Evolutionary conservation across 2,797 vertebrate genomes (phyloP), one percentile per base, ranked within the genome.

Genomic region (Oreochromis mossambicus): DNA sequence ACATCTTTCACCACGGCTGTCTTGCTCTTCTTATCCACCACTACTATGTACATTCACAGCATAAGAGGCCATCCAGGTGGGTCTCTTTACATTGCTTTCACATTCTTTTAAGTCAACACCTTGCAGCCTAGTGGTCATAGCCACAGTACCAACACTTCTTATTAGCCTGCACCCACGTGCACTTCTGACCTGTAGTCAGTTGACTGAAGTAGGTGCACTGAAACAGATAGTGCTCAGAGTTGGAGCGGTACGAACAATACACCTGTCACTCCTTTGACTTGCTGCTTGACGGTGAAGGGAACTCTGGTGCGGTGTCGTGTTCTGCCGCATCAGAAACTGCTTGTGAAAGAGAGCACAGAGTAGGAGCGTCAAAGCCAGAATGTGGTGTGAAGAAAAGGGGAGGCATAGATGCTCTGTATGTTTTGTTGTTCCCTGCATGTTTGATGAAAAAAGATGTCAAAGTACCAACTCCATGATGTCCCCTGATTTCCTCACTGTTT

Each of bases 261-360:
- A 8, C 8, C 14, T 77, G 11, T 38, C 0, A 0, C 11, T 66
- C 61, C 11, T 21, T 4, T 34, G 17, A n/a, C 24, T 29, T 51
- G 43, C 48, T 4, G 36, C 14, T 54, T 21, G 7, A 24, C 9
- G 7, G 9, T 41, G 9, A 51, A 10, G 29, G 17, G 1, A 19
- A 8, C 48, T 32, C 29, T 61, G 15, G 9, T 61, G 29, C 1
- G 0, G 6, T 34, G 5, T 32, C 9, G 0, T 34, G 29, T 61
- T 34, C 56, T 58, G 29, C 3, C 1, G 3, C 56, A n/a, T 61
- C 29, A 34, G 56, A 61, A 61, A 61, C 58, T 7, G 32, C 29
- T 34, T 61, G 32, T 61, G 0, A 61, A 61, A 61, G 7, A 61
- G 0, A 61, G 58, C 17, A 63, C 10, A 63, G 32, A n/a, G 58